These are phyloP conservation scores for Apocrypta bakeri DNA, from an alignment of 1,140 invertebrate genomes.

Conservation along the genomic window DNA sequence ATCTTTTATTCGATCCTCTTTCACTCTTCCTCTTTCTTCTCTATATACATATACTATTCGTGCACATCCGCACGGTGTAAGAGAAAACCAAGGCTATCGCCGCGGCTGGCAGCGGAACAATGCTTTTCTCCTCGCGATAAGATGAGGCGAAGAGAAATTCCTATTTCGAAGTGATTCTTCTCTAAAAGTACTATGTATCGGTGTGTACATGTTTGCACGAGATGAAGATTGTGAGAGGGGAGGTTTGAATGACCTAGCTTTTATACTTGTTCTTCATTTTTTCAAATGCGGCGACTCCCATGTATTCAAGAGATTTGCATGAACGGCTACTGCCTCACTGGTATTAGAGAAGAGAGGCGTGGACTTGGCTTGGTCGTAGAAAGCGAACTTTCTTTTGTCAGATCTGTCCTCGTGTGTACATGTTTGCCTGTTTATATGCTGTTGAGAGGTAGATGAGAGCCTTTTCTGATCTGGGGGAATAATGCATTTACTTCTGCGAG, in stretches of 20 bases:
- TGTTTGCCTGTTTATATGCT: too few relatives aligned
- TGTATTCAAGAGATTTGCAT: slow-evolving; percentile 40
- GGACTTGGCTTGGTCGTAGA: slow-evolving; percentile 3
- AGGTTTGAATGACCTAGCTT: background rate
- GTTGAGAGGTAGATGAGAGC: too few relatives aligned
- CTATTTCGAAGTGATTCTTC: slow-evolving; percentile 20
- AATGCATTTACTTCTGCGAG: too few relatives aligned
- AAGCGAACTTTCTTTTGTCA: background rate
- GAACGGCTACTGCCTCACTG: slow-evolving; percentile 9
- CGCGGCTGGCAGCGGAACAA: slow-evolving; percentile 12
- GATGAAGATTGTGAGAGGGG: background rate
- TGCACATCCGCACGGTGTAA: background rate
- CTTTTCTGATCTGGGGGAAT: too few relatives aligned
- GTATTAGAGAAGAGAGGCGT: background rate
- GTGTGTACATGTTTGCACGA: background rate
- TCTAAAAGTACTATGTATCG: background rate
- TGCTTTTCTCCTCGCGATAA: slow-evolving; percentile 27
- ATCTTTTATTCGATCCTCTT: slow-evolving; percentile 57
- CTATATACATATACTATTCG: background rate
- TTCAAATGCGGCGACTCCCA: background rate
- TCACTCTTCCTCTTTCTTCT: too few relatives aligned
- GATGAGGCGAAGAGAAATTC: slow-evolving; percentile 34
- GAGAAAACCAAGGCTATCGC: background rate
- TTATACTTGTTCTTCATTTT: slow-evolving; percentile 1
- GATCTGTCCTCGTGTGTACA: background rate